Conservation (phyloP, 1,140 invertebrate genomes). For the Radopholus similis region DNA sequence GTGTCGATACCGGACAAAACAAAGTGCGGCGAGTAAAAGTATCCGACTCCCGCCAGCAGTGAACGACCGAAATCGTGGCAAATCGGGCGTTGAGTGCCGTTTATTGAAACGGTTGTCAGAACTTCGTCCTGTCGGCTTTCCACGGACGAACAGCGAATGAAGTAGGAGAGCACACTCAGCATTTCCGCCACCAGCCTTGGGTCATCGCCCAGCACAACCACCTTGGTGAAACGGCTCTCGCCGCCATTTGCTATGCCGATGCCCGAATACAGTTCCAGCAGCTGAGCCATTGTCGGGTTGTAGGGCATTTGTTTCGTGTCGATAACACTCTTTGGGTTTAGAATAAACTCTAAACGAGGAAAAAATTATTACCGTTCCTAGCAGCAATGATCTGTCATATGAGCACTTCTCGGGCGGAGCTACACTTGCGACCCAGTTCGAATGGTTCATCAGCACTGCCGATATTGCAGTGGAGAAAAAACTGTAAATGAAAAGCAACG, state of each 20-base stretch:
- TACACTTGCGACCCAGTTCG: conserved; percentile 38
- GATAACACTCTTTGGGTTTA: conserved; percentile 35
- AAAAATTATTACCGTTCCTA: conserved; percentile 32
- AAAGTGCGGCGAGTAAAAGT: conserved; percentile 49
- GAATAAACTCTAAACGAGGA: not conserved
- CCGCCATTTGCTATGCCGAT: conserved; percentile 13
- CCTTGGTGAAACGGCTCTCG: conserved; percentile 27
- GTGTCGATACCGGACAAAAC: conserved; percentile 39
- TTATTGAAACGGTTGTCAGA: conserved; percentile 8
- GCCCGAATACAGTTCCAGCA: conserved; percentile 34
- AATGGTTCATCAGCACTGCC: conserved; percentile 39
- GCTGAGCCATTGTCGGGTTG: conserved; percentile 37
- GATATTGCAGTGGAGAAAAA: conserved; percentile 39
- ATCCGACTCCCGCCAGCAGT: conserved; percentile 43
- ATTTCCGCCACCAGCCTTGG: conserved; percentile 24
- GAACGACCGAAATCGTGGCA: conserved; percentile 36
- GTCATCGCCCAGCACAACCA: conserved; percentile 36
- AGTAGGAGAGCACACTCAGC: conserved; percentile 35
- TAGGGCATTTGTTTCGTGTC: conserved; percentile 25
- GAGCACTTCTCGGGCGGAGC: conserved; percentile 29
- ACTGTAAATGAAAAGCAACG: conserved; percentile 24
- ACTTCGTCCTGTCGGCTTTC: conserved; percentile 17
- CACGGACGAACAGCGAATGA: conserved; percentile 42
- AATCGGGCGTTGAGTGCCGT: conserved; percentile 1
- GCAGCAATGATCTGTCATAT: conserved; percentile 25